Evolutionary conservation across 1,140 invertebrate genomes (phyloP).

Genomic region (Gryllus bimaculatus): DNA sequence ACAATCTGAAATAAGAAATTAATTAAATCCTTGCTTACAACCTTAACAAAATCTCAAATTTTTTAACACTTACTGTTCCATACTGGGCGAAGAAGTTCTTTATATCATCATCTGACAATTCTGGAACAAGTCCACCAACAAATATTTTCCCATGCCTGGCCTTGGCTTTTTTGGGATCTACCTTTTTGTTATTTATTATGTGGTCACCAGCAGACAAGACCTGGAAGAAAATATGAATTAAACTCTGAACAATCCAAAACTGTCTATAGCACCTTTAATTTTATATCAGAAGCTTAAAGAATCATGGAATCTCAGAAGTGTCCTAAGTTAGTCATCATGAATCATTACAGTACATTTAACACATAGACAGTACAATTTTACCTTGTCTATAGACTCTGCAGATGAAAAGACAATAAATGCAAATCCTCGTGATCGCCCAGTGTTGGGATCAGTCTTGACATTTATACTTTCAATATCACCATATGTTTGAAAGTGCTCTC

Average conservation of each 20-base stretch:
- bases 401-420: conserved; percentile 90
- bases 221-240: conserved; percentile 32
- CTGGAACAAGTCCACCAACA: conserved; percentile 82
- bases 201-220: conserved; percentile 73
- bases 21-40: background rate
- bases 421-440: conserved; percentile 82
- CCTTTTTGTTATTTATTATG: conserved; percentile 85
- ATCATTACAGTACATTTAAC: background rate
- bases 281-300: background rate
- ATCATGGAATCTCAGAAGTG: background rate
- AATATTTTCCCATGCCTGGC: conserved; percentile 90
- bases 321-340: background rate
- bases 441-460: conserved; percentile 86
- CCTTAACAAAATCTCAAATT: background rate
- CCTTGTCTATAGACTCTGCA: conserved; percentile 82
- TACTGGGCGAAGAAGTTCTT: conserved; percentile 82
- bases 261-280: background rate
- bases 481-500: conserved; percentile 80
- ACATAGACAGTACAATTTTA: conserved; percentile 33
- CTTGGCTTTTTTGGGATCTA: conserved; percentile 91
- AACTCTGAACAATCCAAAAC: background rate
- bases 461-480: conserved; percentile 89
- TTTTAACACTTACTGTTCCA: conserved; percentile 63
- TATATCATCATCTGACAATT: conserved; percentile 86
- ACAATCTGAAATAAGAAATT: conserved; percentile 58